Conservation (phyloP, 2,113 vertebrate species). For the Scolopax mira region DNA sequence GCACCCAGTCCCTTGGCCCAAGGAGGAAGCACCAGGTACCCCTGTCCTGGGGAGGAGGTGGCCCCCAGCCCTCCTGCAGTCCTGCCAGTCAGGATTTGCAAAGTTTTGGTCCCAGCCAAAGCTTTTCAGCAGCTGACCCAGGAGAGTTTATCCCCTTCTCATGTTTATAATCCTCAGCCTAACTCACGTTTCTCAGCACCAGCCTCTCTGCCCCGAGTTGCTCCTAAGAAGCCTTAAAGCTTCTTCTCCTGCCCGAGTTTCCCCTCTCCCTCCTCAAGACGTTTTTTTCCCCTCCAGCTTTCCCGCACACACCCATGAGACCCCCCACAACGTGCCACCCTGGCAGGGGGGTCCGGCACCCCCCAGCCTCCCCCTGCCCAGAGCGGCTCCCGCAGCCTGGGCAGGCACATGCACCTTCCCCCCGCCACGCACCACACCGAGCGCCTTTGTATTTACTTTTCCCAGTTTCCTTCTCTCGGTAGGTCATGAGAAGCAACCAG, state of each 20-base stretch:
- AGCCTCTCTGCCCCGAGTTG: neutral
- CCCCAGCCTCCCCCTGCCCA: neutral
- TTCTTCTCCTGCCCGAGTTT: neutral
- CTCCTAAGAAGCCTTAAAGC: neutral
- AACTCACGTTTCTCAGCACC: neutral
- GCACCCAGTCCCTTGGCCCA: neutral
- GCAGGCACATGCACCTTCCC: neutral
- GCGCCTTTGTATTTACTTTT: conserved; percentile 19
- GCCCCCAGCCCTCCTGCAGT: neutral
- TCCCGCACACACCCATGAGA: neutral
- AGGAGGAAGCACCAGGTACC: neutral
- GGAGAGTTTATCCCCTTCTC: neutral
- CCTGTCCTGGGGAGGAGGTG: neutral
- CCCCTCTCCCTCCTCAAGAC: neutral
- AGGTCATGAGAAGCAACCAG: neutral
- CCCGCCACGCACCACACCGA: fast-evolving
- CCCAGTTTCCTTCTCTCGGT: neutral
- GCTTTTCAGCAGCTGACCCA: neutral
- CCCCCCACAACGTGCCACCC: neutral
- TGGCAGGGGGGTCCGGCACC: neutral
- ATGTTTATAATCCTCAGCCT: neutral
- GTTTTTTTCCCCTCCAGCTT: neutral
- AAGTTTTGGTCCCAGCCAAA: neutral
- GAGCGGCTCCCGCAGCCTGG: fast-evolving
- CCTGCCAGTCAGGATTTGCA: neutral